Base-by-base conservation (phyloP, 2,888 invertebrate species). In the Drosophila helvetica region DNA sequence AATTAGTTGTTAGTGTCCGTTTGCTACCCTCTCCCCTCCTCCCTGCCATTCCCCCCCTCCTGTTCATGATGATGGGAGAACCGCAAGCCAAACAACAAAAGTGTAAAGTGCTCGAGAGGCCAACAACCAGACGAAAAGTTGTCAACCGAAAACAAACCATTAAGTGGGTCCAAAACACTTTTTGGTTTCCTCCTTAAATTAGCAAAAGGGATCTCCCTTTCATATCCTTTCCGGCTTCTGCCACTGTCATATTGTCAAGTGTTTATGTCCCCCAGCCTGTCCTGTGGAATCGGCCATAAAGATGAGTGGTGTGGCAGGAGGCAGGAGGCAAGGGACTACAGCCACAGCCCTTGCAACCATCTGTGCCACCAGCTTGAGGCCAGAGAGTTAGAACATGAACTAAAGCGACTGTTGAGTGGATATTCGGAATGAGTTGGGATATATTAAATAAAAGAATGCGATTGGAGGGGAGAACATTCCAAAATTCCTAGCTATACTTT, bases 81-180 rank as follows among this genome's bases (percentile, higher is more conserved):
- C 89, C 88, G 42, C 86, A 87, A 74, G 78, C 65, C 73, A 73
- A 79, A 27, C 27, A 78, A 38, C 38, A 38, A 86, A 86, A 88
- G 58, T 74, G 79, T 54, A 63, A 86, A 87, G 79, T 87, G 77
- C 71, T 77, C 54, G 33, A 42, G 27, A 60, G 42, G 53, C 63
- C 19, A 25, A 33, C 46, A 62, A 42, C 58, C 74, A 72, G 83
- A 74, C 76, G 73, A 75, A 70, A 86, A 77, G 78, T 79, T 88
- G 87, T 86, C 89, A 89, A 86, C 86, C 89, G 79, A 88, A 86
- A 89, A 86, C 86, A 86, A 88, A 81, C 86, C 86, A 88, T 89
- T 89, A 86, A 86, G 85, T 80, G 89, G 74, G 75, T 77, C 74
- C 89, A 84, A 83, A 86, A 72, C 84, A 84, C 78, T 78, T 71